Evolutionary conservation across 2,113 vertebrate species (phyloP).

Genomic region (Heterotilapia buettikoferi): DNA sequence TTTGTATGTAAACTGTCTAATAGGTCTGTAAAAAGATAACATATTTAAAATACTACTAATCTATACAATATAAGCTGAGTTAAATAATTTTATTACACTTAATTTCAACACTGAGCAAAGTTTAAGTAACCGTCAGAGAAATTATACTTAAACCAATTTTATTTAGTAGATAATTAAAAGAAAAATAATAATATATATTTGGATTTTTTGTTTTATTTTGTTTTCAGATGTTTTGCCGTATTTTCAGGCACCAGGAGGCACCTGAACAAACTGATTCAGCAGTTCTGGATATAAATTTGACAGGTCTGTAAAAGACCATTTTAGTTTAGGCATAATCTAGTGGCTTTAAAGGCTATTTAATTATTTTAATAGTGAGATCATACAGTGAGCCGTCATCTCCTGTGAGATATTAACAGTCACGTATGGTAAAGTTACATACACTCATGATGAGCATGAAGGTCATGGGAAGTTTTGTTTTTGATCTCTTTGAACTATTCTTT

Average conservation of each 20-base stretch:
- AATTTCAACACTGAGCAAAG: background rate
- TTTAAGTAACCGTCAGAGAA: background rate
- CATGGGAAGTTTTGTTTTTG: background rate
- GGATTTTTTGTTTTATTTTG: background rate
- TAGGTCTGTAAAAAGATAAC: background rate
- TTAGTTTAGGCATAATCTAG: background rate
- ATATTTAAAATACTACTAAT: background rate
- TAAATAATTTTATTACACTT: background rate
- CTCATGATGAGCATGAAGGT: background rate
- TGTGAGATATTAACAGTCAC: background rate
- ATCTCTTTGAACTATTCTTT: background rate
- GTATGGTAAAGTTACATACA: background rate
- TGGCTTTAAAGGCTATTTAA: background rate
- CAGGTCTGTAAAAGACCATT: background rate
- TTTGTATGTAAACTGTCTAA: background rate
- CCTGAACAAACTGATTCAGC: background rate
- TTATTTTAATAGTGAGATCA: background rate
- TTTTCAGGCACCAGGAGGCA: background rate
- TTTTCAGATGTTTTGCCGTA: background rate
- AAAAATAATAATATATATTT: background rate
- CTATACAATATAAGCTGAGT: background rate
- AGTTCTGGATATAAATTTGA: background rate
- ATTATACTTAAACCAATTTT: background rate
- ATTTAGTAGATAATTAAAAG: background rate
- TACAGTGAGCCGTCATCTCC: background rate